A percentile compares a stretch with the other conserved stretches of the same genome.
These are phyloP conservation scores for Trissolcus brochymenae DNA, from an alignment of 2,888 invertebrate species.

Conservation along the genomic window DNA sequence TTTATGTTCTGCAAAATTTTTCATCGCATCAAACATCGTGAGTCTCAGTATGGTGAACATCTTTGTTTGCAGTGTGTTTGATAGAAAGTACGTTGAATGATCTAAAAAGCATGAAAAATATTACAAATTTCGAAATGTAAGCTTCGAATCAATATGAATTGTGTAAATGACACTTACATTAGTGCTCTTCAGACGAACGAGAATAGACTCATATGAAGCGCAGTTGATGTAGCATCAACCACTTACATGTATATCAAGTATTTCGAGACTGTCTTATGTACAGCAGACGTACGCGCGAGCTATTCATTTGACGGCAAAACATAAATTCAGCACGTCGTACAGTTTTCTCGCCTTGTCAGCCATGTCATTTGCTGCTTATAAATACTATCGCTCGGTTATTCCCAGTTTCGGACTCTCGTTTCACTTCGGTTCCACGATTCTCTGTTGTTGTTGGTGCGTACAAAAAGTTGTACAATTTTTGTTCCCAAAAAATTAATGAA, in stretches of 20 bases:
- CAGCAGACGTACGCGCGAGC: slow-evolving; percentile 66
- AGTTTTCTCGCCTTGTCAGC: slow-evolving; percentile 74
- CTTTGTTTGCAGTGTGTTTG: neutral
- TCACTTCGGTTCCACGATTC: slow-evolving; percentile 52
- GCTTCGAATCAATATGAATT: slow-evolving; percentile 61
- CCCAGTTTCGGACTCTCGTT: slow-evolving; percentile 60
- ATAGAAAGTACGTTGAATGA: slow-evolving; percentile 48
- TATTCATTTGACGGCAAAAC: slow-evolving; percentile 73
- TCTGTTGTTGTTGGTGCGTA: slow-evolving; percentile 39
- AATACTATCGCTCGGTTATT: slow-evolving; percentile 68
- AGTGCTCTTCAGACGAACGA: slow-evolving; percentile 52
- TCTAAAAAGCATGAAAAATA: slow-evolving; percentile 32
- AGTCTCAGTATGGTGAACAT: neutral
- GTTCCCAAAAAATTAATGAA: no score
- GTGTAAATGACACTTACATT: slow-evolving; percentile 58
- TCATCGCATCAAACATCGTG: neutral
- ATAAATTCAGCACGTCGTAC: slow-evolving; percentile 70
- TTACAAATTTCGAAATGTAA: slow-evolving; percentile 10
- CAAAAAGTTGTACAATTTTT: no score
- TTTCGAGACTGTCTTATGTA: slow-evolving; percentile 64
- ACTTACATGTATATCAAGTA: slow-evolving; percentile 62
- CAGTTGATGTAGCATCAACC: slow-evolving; percentile 51
- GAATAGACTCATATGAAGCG: slow-evolving; percentile 56
- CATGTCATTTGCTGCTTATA: slow-evolving; percentile 75
- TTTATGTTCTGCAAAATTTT: slow-evolving; percentile 18